Base-by-base conservation (phyloP, 2,113 vertebrate genomes). In the Hyperoodon ampullatus region DNA sequence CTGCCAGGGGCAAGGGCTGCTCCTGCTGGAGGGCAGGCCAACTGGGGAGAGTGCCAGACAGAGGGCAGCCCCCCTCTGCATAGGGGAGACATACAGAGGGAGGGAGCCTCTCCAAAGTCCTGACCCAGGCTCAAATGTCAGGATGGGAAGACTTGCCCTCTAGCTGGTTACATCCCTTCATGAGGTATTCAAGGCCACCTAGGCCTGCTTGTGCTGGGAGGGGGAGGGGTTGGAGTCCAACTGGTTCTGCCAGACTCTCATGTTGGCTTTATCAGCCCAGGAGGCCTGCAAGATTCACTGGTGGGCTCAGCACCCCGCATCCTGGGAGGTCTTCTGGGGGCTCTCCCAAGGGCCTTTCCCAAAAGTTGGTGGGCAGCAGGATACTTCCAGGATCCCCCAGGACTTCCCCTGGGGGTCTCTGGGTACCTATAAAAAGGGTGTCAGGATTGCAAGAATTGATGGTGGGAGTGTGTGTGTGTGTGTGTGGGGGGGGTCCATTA, bases 1-100 rank as follows among this genome's bases (percentile, higher is more conserved):
- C 55, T 84, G 71, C 11, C 28, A 9, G 39, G 35, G 53, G 33
- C 30, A 53, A 53, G 53, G 53, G 30, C n/a, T 47, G 35, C 10
- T 58, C 4, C 68, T 70, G 60, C 13, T 60, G 60, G 30, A 61
- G 82, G 82, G 28, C 33, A 84, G 68, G 35, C 39, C 21, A 13
- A 39, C 26, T 3, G 3, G 12, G 30, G 53, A 26, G 1, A 85
- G 28, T 5, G 39, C 33, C 15, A 26, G 65, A 21, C 33, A n/a
- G 55, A n/a, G 26, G 19, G 13, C 19, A 44, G 28, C 11, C 8
- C 14, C 10, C 8, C 3, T 65, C 55, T n/a, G 28, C 50, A 30
- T 26, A 21, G 13, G 44, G 19, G 30, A 4, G 19, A n/a, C 14
- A 1, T 9, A 6, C 3, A 14, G 8, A 4, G 14, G 3, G 8